A percentile compares a stretch with the other conserved stretches of the same genome.
Conservation (phyloP, 2,888 invertebrate genomes). For the Cheilosia vernalis region DNA sequence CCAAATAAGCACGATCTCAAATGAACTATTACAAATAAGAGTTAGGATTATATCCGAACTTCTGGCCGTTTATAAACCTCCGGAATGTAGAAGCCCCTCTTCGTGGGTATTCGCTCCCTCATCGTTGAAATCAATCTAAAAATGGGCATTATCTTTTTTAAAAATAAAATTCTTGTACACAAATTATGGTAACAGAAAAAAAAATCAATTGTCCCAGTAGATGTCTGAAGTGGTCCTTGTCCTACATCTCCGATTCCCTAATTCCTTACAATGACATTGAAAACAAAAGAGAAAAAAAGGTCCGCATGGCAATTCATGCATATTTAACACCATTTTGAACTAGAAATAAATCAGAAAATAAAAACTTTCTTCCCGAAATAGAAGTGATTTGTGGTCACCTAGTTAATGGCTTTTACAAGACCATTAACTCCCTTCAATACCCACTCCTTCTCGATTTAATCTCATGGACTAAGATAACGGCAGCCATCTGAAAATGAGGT, state of each 20-base stretch:
- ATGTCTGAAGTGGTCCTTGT: slow-evolving; percentile 1
- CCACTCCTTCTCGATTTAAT: neutral
- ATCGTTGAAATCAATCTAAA: too few relatives aligned
- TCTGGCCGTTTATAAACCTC: too few relatives aligned
- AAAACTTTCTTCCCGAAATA: neutral
- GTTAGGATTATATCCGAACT: too few relatives aligned
- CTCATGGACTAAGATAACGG: neutral
- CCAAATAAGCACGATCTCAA: too few relatives aligned
- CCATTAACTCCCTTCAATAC: neutral
- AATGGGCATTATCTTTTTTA: too few relatives aligned
- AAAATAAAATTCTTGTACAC: too few relatives aligned
- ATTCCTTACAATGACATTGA: neutral
- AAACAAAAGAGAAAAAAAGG: neutral
- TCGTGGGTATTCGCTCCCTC: too few relatives aligned
- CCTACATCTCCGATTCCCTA: neutral
- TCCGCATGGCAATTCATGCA: neutral
- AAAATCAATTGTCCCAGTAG: too few relatives aligned
- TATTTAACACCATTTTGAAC: neutral
- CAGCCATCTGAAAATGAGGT: slow-evolving; percentile 8
- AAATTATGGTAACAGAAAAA: too few relatives aligned
- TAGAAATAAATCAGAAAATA: neutral
- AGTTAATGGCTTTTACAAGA: neutral
- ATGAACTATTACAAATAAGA: too few relatives aligned
- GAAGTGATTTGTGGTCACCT: neutral
- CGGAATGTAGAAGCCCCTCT: too few relatives aligned